These are phyloP conservation scores for Achlya flavicornis DNA, from an alignment of 2,888 invertebrate species.

Conservation along the genomic window DNA sequence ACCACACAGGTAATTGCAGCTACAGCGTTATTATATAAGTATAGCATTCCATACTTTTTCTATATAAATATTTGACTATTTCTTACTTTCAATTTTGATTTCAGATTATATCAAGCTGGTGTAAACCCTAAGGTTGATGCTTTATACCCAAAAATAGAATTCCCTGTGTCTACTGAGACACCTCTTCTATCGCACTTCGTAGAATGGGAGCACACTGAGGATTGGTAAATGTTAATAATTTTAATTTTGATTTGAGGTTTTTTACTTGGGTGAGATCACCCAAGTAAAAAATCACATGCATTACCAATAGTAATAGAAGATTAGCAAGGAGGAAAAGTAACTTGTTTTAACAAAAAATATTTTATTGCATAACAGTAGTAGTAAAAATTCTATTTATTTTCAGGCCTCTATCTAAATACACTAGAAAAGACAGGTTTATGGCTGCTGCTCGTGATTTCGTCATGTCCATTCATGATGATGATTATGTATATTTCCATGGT, in stretches of 20 bases:
- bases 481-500: conserved; percentile 41
- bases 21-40: too few species aligned
- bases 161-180: conserved; percentile 93
- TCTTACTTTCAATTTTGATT: conserved; percentile 28
- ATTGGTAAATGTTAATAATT: conserved; percentile 74
- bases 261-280: too few species aligned
- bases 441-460: conserved; percentile 32
- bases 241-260: too few species aligned
- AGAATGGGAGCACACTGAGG: conserved; percentile 90
- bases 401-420: conserved; percentile 34
- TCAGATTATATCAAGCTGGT: conserved; percentile 88
- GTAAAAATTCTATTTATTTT: conserved; percentile 1
- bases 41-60: too few species aligned
- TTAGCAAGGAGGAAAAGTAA: too few species aligned
- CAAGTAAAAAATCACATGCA: neutral
- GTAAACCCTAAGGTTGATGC: conserved; percentile 86
- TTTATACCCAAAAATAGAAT: conserved; percentile 88
- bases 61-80: neutral
- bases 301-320: neutral
- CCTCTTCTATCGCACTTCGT: conserved; percentile 90
- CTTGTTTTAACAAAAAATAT: too few species aligned
- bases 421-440: conserved; percentile 23
- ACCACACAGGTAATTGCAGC: too few species aligned
- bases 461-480: conserved; percentile 48
- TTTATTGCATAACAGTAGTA: too few species aligned